Evolutionary conservation across 2,888 invertebrate species (phyloP), one percentile per base, ranked within the genome.

Genomic region (Drosophila mimetica): DNA sequence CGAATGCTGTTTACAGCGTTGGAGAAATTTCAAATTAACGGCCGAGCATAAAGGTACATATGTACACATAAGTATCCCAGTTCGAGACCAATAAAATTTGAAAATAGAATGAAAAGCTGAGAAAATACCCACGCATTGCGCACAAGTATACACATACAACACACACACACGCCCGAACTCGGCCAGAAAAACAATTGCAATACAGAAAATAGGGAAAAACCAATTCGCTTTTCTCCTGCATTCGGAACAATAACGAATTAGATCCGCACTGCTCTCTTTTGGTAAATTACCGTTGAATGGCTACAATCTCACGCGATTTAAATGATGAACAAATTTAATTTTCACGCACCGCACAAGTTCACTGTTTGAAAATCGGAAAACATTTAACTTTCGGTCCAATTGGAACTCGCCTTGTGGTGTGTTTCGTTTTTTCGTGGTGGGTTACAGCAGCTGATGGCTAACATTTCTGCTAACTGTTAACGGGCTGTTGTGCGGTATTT

Each of bases 81-180:
- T 50, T 52, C 36, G 66, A 13, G 22, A 41, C 14, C 22, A 20
- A 51, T 64, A 71, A 53, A 48, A 53, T 70, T 69, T 52, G 61
- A 70, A 70, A 70, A 71, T 71, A 71, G 72, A 79, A 79, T 36
- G 44, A 41, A 41, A 66, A 72, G 58, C 58, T 36, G 63, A 41
- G 30, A 42, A 69, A 69, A 66, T 66, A 52, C 69, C 69, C 72
- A 70, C 69, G 69, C 69, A 71, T 37, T 61, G 69, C 69, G 69
- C 69, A 70, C 52, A 48, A 61, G 52, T 52, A 66, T 41, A 66
- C 34, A 47, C 39, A 51, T 22, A 47, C 46, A 47, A 47, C 44
- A 55, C 46, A 57, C 50, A 67, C n/a, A 36, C 58, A 44, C 48
- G n/a, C 9, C 16, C 0, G 9, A 16, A 51, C 13, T 46, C 44